These are phyloP conservation scores for Apocrypta bakeri DNA, from an alignment of 1,140 invertebrate genomes.

Conservation along the genomic window DNA sequence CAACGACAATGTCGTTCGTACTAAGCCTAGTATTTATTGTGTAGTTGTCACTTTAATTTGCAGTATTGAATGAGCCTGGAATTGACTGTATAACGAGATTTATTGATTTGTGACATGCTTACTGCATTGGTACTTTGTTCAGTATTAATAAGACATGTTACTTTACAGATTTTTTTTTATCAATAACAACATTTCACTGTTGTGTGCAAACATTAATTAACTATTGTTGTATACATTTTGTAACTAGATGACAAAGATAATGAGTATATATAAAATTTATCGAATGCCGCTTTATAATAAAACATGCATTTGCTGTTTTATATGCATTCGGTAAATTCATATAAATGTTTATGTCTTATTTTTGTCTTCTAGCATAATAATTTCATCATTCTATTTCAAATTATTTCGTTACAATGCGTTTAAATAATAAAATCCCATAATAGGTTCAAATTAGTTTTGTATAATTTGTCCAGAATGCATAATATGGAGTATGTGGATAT, in stretches of 20 bases:
- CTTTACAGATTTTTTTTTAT: not conserved
- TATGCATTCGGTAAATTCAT: not conserved
- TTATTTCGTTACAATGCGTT: not conserved
- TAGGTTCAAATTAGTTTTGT: not conserved
- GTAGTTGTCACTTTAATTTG: not conserved
- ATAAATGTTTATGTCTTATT: conserved; percentile 11
- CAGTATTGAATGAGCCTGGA: not conserved
- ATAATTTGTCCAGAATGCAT: not conserved
- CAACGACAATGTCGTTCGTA: not conserved
- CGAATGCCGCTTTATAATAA: conserved; percentile 12
- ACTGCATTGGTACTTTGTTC: not conserved
- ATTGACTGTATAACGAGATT: not conserved
- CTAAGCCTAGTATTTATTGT: not conserved
- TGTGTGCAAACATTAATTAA: not conserved
- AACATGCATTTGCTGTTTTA: conserved; percentile 17
- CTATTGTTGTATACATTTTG: not conserved
- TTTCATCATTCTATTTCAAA: conserved; percentile 13
- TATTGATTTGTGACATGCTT: not conserved
- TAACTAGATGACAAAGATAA: conserved; percentile 21
- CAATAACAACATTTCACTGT: not conserved
- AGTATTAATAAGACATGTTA: conserved; percentile 1
- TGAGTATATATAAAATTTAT: conserved; percentile 8
- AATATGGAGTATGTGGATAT: not conserved
- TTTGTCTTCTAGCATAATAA: conserved; percentile 20
- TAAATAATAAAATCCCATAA: not conserved